These are phyloP conservation scores for Australoheros facetus DNA, from an alignment of 2,797 vertebrate species.

Conservation along the genomic window DNA sequence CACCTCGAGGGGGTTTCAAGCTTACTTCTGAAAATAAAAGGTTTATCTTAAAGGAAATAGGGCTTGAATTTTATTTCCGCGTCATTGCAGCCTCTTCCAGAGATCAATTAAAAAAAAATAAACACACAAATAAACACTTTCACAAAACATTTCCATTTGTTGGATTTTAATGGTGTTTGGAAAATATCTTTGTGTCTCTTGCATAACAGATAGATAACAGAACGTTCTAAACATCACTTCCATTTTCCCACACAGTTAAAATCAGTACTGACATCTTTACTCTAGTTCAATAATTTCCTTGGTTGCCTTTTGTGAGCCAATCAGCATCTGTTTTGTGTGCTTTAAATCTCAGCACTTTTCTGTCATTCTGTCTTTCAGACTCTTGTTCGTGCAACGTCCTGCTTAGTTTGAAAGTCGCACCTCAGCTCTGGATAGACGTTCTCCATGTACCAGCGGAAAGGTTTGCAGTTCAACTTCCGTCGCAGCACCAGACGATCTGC, in stretches of 20 bases:
- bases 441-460: slow-evolving; percentile 98
- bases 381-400: background rate
- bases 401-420: slow-evolving; percentile 70
- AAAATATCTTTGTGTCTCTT: background rate
- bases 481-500: slow-evolving; percentile 88
- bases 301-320: background rate
- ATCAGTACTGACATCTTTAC: background rate
- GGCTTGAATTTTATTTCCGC: background rate
- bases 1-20: background rate
- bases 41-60: background rate
- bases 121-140: background rate
- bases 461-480: slow-evolving; percentile 93
- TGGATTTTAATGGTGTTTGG: background rate
- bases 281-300: background rate
- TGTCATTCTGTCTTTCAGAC: background rate
- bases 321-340: background rate
- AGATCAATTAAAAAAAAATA: background rate
- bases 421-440: slow-evolving; percentile 97
- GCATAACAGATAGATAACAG: background rate
- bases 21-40: background rate
- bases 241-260: background rate
- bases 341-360: background rate
- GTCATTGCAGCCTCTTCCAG: background rate
- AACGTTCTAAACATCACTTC: background rate
- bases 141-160: background rate